Conservation (phyloP, 2,797 vertebrate genomes). For the Tiaroga cobitis region DNA sequence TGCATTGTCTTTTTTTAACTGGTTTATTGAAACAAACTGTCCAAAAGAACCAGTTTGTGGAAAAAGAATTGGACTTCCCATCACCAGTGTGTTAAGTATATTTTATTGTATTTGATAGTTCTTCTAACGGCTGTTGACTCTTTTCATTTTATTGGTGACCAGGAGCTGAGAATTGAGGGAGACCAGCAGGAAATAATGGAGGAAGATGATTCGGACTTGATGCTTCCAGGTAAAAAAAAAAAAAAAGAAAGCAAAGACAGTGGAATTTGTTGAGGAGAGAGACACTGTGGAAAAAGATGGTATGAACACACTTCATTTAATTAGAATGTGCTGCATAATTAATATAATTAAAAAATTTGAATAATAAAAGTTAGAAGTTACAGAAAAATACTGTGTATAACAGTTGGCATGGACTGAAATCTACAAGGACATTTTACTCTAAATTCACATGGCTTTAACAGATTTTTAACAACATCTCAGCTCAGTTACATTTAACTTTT, state of each 20-base stretch:
- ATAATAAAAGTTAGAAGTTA: too few relatives aligned
- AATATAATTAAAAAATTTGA: too few relatives aligned
- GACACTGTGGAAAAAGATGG: conserved; percentile 74
- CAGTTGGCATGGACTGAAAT: too few relatives aligned
- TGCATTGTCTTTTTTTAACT: neutral
- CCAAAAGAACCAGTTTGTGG: too few relatives aligned
- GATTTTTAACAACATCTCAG: too few relatives aligned
- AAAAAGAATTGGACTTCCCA: neutral
- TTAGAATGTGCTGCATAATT: neutral
- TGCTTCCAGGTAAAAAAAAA: conserved; percentile 86
- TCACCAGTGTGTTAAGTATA: neutral
- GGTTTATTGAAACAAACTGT: neutral
- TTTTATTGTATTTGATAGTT: neutral
- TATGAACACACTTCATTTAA: conserved; percentile 15
- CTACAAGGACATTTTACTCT: too few relatives aligned
- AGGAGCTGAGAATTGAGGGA: conserved; percentile 87
- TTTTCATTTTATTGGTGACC: neutral
- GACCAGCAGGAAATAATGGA: conserved; percentile 73
- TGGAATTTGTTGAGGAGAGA: conserved; percentile 64
- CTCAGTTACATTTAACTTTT: too few relatives aligned
- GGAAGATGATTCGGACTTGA: conserved; percentile 79
- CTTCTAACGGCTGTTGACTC: neutral
- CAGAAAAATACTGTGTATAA: too few relatives aligned
- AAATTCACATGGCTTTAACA: too few relatives aligned
- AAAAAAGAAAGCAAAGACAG: conserved; percentile 82